Evolutionary conservation across 2,113 vertebrate species (phyloP).

Genomic region (Pygoscelis antarcticus): DNA sequence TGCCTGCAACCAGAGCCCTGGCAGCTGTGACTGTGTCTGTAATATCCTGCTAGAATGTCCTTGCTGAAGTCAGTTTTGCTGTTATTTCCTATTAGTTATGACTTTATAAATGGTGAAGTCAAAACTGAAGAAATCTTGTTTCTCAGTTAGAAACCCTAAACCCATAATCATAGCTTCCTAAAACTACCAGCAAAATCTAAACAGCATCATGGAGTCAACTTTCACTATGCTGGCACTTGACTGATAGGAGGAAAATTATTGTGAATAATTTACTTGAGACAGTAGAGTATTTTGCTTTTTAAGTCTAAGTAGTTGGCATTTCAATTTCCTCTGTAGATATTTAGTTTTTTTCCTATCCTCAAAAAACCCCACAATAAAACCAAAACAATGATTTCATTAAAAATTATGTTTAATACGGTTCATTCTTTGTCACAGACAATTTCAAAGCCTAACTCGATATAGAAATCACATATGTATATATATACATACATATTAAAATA

Average conservation of each 20-base stretch:
- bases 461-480: not conserved
- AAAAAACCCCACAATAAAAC: not conserved
- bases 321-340: not conserved
- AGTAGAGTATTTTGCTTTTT: not conserved
- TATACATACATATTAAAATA: not conserved
- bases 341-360: not conserved
- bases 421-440: not conserved
- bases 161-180: not conserved
- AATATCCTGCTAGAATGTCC: not conserved
- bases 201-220: not conserved
- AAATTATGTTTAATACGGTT: not conserved
- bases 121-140: not conserved
- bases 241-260: not conserved
- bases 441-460: not conserved
- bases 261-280: not conserved
- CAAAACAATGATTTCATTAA: not conserved
- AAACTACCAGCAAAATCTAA: not conserved
- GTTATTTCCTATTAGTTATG: not conserved
- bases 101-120: not conserved
- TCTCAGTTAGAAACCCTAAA: not conserved
- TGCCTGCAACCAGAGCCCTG: not conserved
- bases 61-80: slow-evolving; percentile 5
- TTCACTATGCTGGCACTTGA: not conserved
- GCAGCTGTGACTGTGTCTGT: not conserved
- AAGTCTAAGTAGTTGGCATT: not conserved